A percentile compares a stretch with the other conserved stretches of the same genome.
Conservation (phyloP, 1,140 invertebrate genomes). For the Drosophila malerkotliana region DNA sequence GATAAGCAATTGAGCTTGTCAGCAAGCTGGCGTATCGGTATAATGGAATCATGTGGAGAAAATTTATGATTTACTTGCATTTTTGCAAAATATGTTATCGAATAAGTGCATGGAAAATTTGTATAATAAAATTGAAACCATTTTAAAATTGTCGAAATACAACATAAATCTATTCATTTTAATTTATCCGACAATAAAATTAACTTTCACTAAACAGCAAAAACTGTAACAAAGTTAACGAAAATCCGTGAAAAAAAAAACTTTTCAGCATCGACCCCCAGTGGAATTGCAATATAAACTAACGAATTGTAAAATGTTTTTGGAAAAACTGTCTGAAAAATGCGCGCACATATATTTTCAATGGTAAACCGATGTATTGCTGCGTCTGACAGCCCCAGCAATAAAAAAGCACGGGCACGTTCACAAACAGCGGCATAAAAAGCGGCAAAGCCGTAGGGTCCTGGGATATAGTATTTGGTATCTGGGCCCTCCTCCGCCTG, state of each 20-base stretch:
- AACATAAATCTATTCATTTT: too few species aligned
- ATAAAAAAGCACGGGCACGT: constrained; percentile 62
- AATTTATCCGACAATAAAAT: neutral
- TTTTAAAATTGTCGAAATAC: too few species aligned
- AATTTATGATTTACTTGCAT: constrained; percentile 1
- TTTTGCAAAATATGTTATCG: constrained; percentile 2
- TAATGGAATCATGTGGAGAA: constrained; percentile 3
- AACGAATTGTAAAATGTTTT: constrained; percentile 61
- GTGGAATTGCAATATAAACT: constrained; percentile 40
- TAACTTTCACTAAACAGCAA: neutral
- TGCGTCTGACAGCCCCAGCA: constrained; percentile 70
- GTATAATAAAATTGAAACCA: neutral
- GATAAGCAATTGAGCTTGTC: constrained; percentile 27
- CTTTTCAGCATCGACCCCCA: neutral
- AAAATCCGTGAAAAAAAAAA: neutral
- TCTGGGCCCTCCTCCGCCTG: neutral
- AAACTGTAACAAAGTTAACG: neutral
- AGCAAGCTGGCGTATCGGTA: neutral
- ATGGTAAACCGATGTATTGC: constrained; percentile 77
- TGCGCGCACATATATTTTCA: constrained; percentile 65
- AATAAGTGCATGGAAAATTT: neutral
- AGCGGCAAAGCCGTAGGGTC: constrained; percentile 41
- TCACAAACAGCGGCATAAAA: constrained; percentile 36
- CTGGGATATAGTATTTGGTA: neutral
- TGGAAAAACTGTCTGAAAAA: constrained; percentile 74